Conservation (phyloP, 2,888 invertebrate species). For the Sarcophaga subvicina region DNA sequence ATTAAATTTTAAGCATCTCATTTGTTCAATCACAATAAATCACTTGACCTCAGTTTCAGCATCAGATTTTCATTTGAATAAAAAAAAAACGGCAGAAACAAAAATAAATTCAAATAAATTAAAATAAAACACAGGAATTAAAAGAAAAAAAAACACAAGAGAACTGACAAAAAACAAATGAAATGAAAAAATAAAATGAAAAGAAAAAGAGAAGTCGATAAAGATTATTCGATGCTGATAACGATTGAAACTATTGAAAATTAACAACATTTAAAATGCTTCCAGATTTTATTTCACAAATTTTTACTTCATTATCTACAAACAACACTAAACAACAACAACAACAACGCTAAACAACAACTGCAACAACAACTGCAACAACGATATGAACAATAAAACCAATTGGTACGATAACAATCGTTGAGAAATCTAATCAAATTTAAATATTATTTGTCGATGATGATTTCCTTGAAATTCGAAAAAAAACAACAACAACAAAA, state of each 20-base stretch:
- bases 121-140: conserved; percentile 16
- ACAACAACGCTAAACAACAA: conserved; percentile 24
- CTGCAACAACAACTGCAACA: conserved; percentile 13
- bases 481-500: conserved; percentile 1
- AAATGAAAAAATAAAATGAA: neutral
- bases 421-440: conserved; percentile 65
- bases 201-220: conserved; percentile 3
- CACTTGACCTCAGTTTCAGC: conserved; percentile 36
- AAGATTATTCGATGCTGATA: conserved; percentile 57
- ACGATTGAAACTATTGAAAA: conserved; percentile 64
- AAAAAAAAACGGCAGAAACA: neutral
- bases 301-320: neutral
- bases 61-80: neutral
- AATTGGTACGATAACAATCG: conserved; percentile 63
- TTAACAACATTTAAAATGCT: conserved; percentile 68
- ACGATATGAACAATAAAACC: conserved; percentile 55
- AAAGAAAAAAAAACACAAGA: conserved; percentile 2
- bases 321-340: conserved; percentile 31
- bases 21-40: conserved; percentile 64
- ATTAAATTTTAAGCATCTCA: conserved; percentile 61
- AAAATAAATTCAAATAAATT: conserved; percentile 1
- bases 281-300: conserved; percentile 63
- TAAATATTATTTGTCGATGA: conserved; percentile 57
- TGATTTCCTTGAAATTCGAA: conserved; percentile 62
- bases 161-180: neutral